Evolutionary conservation across 2,888 invertebrate genomes (phyloP).

Genomic region (Tachina grossa): DNA sequence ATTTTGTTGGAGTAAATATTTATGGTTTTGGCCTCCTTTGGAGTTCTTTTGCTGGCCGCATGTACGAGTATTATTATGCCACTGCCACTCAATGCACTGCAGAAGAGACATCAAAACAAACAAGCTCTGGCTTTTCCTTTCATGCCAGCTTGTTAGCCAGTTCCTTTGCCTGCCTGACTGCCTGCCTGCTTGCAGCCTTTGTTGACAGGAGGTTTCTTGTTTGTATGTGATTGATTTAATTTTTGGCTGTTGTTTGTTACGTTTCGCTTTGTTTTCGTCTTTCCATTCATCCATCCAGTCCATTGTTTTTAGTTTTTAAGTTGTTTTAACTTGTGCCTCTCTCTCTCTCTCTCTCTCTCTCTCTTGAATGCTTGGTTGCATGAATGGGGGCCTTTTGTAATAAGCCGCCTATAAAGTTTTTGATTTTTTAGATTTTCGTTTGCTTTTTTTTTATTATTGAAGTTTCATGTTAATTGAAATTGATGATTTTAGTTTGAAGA

Average conservation of each 20-base stretch:
- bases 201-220: constrained; percentile 64
- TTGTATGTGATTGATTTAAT: constrained; percentile 67
- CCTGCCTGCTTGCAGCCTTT: constrained; percentile 9
- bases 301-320: constrained; percentile 42
- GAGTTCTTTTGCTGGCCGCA: constrained; percentile 38
- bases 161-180: background rate
- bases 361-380: constrained; percentile 47
- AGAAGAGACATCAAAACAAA: constrained; percentile 36
- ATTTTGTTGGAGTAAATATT: constrained; percentile 50
- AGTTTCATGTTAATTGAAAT: constrained; percentile 72
- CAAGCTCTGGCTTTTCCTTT: constrained; percentile 8
- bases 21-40: constrained; percentile 66
- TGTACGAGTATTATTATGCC: background rate
- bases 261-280: constrained; percentile 1
- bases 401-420: constrained; percentile 56
- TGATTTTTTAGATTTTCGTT: constrained; percentile 15
- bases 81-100: constrained; percentile 22
- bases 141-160: background rate
- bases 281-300: constrained; percentile 36
- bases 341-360: background rate
- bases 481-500: constrained; percentile 70
- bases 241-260: constrained; percentile 51
- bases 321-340: constrained; percentile 61
- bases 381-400: constrained; percentile 63
- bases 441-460: constrained; percentile 61